Evolutionary conservation across 2,113 vertebrate genomes (phyloP).

Genomic region (Barnardius zonarius): DNA sequence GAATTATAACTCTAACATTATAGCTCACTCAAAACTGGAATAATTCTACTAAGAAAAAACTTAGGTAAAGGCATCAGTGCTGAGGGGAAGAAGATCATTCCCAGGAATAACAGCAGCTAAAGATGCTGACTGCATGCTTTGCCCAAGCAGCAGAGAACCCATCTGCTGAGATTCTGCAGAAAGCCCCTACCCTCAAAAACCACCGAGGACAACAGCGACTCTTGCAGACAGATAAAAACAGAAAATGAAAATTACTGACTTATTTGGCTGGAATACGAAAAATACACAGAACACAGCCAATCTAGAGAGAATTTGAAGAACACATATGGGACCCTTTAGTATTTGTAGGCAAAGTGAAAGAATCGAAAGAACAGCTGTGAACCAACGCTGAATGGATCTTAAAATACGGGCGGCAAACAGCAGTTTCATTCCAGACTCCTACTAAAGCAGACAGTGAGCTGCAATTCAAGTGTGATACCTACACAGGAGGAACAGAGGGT

Average conservation of each 20-base stretch:
- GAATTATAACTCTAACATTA: not conserved
- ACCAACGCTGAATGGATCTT: not conserved
- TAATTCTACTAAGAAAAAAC: not conserved
- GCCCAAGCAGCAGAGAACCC: not conserved
- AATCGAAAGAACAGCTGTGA: not conserved
- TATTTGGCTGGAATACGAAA: not conserved
- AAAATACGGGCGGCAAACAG: not conserved
- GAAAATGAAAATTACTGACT: not conserved
- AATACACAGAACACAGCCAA: not conserved
- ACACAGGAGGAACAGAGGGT: not conserved
- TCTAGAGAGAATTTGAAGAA: not conserved
- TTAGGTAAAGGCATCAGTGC: not conserved
- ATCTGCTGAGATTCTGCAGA: not conserved
- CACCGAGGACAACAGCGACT: not conserved
- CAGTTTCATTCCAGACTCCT: not conserved
- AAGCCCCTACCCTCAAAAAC: not conserved
- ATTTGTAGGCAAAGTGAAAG: not conserved
- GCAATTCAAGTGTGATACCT: not conserved
- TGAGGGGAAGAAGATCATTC: not conserved
- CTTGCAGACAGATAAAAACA: not conserved
- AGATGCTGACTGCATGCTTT: not conserved
- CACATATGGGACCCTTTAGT: not conserved
- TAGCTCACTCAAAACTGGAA: not conserved
- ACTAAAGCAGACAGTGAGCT: not conserved
- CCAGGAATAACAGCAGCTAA: not conserved